These are phyloP conservation scores for Toxonevra muliebris DNA, from an alignment of 2,888 invertebrate species.

Conservation along the genomic window DNA sequence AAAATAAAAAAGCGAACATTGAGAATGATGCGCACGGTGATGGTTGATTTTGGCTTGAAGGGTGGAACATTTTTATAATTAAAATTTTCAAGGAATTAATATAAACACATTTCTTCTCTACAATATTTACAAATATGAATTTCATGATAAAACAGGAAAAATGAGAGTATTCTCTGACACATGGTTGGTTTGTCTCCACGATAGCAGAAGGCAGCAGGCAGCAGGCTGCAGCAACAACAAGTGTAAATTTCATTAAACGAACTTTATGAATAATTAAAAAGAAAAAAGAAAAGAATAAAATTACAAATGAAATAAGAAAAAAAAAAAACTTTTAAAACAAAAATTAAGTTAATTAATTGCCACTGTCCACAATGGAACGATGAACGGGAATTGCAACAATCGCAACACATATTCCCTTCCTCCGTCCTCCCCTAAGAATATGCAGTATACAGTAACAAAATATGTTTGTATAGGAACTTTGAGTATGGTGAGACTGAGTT, in stretches of 20 bases:
- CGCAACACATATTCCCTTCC: too few relatives aligned
- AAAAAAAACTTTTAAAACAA: constrained; percentile 25
- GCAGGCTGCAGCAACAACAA: constrained; percentile 33
- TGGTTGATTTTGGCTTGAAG: constrained; percentile 18
- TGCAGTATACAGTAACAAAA: too few relatives aligned
- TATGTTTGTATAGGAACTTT: too few relatives aligned
- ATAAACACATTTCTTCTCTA: too few relatives aligned
- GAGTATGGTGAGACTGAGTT: too few relatives aligned
- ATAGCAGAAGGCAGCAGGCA: too few relatives aligned
- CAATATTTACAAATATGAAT: constrained; percentile 1
- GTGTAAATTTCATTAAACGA: constrained; percentile 41
- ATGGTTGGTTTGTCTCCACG: too few relatives aligned
- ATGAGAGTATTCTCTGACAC: too few relatives aligned
- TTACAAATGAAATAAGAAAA: constrained; percentile 29
- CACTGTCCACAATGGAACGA: too few relatives aligned
- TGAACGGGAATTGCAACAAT: too few relatives aligned
- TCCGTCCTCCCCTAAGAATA: too few relatives aligned
- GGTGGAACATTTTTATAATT: constrained; percentile 16
- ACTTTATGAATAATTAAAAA: background rate
- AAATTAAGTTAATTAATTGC: constrained; percentile 24
- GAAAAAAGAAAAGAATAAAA: constrained; percentile 24
- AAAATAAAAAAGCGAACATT: background rate
- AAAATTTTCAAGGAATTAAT: constrained; percentile 15
- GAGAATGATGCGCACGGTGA: background rate
- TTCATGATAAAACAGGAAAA: background rate